Evolutionary conservation across 1,140 invertebrate species (phyloP).

Genomic region (Eupristina koningsbergeri): DNA sequence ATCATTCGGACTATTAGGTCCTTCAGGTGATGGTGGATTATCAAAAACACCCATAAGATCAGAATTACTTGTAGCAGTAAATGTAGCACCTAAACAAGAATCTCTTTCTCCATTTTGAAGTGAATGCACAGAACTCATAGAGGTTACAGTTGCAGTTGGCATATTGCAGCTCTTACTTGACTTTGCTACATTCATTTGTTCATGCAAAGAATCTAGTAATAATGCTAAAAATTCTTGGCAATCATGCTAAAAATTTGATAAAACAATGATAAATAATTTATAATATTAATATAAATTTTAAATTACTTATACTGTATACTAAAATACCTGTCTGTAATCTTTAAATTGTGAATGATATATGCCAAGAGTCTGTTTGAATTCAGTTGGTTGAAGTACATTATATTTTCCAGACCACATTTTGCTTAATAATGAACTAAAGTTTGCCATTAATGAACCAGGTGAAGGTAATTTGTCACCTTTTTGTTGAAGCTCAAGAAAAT

Average conservation of each 20-base stretch:
- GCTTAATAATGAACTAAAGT: constrained; percentile 76
- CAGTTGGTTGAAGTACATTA: constrained; percentile 75
- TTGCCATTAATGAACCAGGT: constrained; percentile 70
- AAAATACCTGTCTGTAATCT: constrained; percentile 75
- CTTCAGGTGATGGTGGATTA: constrained; percentile 62
- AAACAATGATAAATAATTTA: constrained; percentile 18
- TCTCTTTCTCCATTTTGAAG: constrained; percentile 61
- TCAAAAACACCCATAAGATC: constrained; percentile 64
- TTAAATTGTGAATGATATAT: constrained; percentile 80
- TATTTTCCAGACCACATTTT: constrained; percentile 79
- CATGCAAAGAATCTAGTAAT: constrained; percentile 79
- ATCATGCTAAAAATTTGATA: constrained; percentile 76
- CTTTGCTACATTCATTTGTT: constrained; percentile 77
- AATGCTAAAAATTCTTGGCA: constrained; percentile 84
- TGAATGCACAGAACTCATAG: constrained; percentile 65
- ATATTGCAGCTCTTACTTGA: constrained; percentile 63
- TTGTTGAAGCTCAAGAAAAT: constrained; percentile 73
- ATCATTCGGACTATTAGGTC: constrained; percentile 66
- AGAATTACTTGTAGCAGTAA: constrained; percentile 63
- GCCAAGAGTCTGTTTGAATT: constrained; percentile 79
- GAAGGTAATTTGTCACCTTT: constrained; percentile 67
- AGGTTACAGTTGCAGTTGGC: constrained; percentile 61
- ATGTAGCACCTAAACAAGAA: constrained; percentile 52
- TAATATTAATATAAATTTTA: background rate
- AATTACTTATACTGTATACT: background rate